Base-by-base conservation (phyloP, 2,113 vertebrate species). In the Thalassarche chlororhynchos region DNA sequence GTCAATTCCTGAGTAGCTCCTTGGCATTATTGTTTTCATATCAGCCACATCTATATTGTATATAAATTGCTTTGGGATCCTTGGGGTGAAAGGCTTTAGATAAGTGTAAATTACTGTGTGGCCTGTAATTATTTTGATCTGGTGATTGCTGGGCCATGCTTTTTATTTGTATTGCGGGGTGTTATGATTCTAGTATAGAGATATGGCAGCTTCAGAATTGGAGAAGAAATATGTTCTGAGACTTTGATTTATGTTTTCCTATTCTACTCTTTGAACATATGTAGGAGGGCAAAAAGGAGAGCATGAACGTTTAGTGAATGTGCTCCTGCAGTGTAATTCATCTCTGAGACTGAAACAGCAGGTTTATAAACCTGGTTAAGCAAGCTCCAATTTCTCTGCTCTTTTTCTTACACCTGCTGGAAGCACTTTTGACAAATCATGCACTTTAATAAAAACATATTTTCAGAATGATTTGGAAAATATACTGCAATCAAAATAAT, bases 201-300 rank as follows among this genome's bases (percentile, higher is more conserved):
- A 94, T 93, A 97, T 72, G 84, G 92, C 84, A 92, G 86, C 85
- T 92, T 95, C 0, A 1, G 90, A 95, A 94, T 32, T 89, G 80
- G 90, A 93, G 70, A 61, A 94, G 82, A 95, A 96, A 96, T 91
- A 93, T 32, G 58, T 89, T 91, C 89, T 81, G 38, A 72, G 84
- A 72, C 65, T 95, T 96, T 98, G 97, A 97, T 97, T 98, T 97
- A 96, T 97, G 92, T 95, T 96, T 96, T 96, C 95, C 95, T 86
- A 77, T 96, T 95, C 87, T 87, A 55, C 74, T 95, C 93, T 97
- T 95, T 96, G 94, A 97, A 95, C 60, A 23, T 47, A 96, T 92
- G 95, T 94, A 91, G 92, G 91, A 96, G 90, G 91, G 93, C 94
- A 96, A 84, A 58, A 94, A 97, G 86, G 94, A 96, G 93, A 97